phyloP scores from a whole-genome alignment of 2,888 invertebrate species.

The Tipula confusa region DNA sequence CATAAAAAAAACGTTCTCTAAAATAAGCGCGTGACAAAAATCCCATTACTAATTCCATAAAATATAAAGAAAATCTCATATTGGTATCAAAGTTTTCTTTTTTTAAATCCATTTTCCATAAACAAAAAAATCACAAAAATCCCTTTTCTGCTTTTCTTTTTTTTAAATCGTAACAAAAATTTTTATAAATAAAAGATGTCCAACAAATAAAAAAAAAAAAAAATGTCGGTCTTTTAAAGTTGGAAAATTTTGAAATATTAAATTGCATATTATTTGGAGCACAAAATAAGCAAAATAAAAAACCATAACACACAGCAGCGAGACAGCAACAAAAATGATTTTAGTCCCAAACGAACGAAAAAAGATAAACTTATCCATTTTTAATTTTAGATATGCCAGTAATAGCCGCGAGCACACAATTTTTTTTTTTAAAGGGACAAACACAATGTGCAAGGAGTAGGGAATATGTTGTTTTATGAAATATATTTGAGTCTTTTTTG shows the following conservation, averaged over 20 bases:
- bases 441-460: not conserved
- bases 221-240: not conserved
- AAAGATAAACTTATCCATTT: not conserved
- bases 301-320: not conserved
- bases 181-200: not conserved
- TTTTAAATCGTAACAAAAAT: not conserved
- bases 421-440: not conserved
- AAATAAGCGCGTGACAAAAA: not conserved
- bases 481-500: not conserved
- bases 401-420: not conserved
- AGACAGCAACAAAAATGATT: not conserved
- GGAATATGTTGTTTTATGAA: not conserved
- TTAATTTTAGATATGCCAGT: slow-evolving; percentile 1
- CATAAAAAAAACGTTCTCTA: too few relatives aligned
- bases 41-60: not conserved
- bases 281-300: not conserved
- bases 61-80: not conserved
- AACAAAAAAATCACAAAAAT: not conserved
- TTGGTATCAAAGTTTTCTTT: not conserved
- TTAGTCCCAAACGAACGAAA: not conserved
- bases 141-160: too few relatives aligned
- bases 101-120: not conserved
- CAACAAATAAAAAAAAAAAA: not conserved
- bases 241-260: not conserved
- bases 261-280: not conserved